These are phyloP conservation scores for Eupristina koningsbergeri DNA, from an alignment of 1,140 invertebrate species.

Conservation along the genomic window DNA sequence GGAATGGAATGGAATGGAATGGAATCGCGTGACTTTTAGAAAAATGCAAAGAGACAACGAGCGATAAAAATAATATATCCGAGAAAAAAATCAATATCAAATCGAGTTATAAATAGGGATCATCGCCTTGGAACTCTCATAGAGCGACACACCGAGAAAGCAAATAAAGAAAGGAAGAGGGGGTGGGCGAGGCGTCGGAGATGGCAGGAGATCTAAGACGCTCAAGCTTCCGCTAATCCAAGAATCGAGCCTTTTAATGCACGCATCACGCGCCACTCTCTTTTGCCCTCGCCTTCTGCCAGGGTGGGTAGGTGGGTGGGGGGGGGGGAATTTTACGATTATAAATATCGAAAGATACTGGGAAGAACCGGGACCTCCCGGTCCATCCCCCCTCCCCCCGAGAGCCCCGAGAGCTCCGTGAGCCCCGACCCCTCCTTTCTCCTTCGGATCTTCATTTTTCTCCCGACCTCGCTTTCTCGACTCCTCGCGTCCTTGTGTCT, in stretches of 20 bases:
- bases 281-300: background rate
- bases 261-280: conserved; percentile 29
- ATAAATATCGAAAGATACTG: conserved; percentile 70
- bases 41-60: background rate
- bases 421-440: conserved; percentile 30
- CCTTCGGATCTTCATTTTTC: conserved; percentile 19
- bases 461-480: background rate
- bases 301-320: too few species aligned
- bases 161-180: conserved; percentile 40
- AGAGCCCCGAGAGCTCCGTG: conserved; percentile 57
- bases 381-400: conserved; percentile 10
- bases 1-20: too few species aligned
- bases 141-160: conserved; percentile 11
- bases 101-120: conserved; percentile 33
- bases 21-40: background rate
- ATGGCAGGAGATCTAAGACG: conserved; percentile 66
- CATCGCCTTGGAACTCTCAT: conserved; percentile 30
- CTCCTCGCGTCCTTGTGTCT: background rate
- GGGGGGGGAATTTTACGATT: conserved; percentile 66
- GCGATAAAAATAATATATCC: conserved; percentile 12
- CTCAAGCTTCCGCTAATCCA: conserved; percentile 68
- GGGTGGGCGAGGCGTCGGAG: conserved; percentile 33
- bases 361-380: conserved; percentile 58
- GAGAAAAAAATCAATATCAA: conserved; percentile 23
- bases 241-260: conserved; percentile 70